Percentiles rank a stretch among this genome's conserved stretches.
These are phyloP conservation scores for Melipona quadrifasciata DNA, from an alignment of 1,140 invertebrate species.

Conservation along the genomic window DNA sequence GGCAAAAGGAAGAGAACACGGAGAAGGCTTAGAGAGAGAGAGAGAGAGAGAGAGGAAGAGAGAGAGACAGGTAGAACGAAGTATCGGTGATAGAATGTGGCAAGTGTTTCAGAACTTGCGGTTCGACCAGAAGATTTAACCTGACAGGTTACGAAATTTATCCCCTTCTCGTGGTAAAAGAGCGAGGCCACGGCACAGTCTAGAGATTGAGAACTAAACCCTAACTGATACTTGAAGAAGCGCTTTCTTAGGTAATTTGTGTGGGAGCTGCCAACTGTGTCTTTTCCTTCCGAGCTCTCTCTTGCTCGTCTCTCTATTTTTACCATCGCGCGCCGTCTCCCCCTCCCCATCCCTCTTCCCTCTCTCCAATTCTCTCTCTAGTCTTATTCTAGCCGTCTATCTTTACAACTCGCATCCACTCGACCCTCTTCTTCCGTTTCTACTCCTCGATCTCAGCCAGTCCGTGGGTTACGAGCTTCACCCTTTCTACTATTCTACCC, in stretches of 20 bases:
- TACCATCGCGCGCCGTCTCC: not conserved
- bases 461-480: constrained; percentile 36
- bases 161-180: constrained; percentile 42
- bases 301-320: constrained; percentile 11
- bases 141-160: constrained; percentile 65
- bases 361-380: not conserved
- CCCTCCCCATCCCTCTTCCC: not conserved
- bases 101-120: constrained; percentile 37
- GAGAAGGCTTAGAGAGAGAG: not conserved
- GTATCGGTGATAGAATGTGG: constrained; percentile 37
- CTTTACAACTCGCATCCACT: constrained; percentile 47
- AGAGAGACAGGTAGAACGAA: not conserved
- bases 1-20: not conserved
- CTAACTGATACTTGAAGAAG: constrained; percentile 71
- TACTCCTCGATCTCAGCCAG: constrained; percentile 53
- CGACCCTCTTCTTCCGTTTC: constrained; percentile 40
- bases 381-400: constrained; percentile 35
- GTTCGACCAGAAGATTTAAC: constrained; percentile 57
- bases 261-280: constrained; percentile 71
- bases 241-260: constrained; percentile 70
- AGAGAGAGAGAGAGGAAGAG: not conserved
- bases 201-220: constrained; percentile 69
- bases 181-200: constrained; percentile 13
- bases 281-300: constrained; percentile 46
- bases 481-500: not conserved